Percentiles rank a stretch among this genome's conserved stretches.
These are phyloP conservation scores for Tauraco hartlaubi DNA, from an alignment of 2,797 vertebrate species.

Conservation along the genomic window DNA sequence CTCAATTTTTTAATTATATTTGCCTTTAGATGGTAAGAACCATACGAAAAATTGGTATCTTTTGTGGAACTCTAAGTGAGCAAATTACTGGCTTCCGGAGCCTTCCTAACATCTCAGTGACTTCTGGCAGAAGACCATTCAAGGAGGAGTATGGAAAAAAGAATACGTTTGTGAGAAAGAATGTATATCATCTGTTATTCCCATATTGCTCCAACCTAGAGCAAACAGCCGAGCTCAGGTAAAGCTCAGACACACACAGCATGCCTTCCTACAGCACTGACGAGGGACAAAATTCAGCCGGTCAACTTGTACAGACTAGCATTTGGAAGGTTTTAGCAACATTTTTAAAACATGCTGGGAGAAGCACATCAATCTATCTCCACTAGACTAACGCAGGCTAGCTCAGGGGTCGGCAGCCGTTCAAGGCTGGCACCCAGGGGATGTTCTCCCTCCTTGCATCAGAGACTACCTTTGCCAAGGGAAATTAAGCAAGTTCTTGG, in stretches of 20 bases:
- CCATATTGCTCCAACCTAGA: not conserved
- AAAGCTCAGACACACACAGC: not conserved
- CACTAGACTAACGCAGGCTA: not conserved
- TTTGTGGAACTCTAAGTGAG: slow-evolving; percentile 30
- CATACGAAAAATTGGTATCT: slow-evolving; percentile 16
- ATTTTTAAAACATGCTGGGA: not conserved
- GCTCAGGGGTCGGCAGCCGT: not conserved
- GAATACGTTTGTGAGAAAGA: slow-evolving; percentile 48
- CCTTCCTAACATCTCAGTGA: slow-evolving; percentile 1
- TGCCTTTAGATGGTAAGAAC: slow-evolving; percentile 37
- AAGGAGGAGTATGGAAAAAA: slow-evolving; percentile 30
- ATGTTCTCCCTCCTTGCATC: not conserved
- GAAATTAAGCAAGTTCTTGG: not conserved
- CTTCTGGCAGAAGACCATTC: slow-evolving; percentile 36
- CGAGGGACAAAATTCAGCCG: not conserved
- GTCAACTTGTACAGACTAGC: not conserved
- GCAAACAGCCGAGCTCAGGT: not conserved
- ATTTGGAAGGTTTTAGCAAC: not conserved
- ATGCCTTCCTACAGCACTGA: not conserved
- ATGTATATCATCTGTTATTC: slow-evolving; percentile 12
- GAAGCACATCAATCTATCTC: not conserved
- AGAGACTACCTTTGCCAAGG: not conserved
- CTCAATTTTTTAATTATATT: slow-evolving; percentile 50
- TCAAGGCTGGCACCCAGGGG: not conserved
- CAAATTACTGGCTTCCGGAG: slow-evolving; percentile 48